phyloP scores from a whole-genome alignment of 2,888 invertebrate genomes.

The Onthophagus sagittarius region DNA sequence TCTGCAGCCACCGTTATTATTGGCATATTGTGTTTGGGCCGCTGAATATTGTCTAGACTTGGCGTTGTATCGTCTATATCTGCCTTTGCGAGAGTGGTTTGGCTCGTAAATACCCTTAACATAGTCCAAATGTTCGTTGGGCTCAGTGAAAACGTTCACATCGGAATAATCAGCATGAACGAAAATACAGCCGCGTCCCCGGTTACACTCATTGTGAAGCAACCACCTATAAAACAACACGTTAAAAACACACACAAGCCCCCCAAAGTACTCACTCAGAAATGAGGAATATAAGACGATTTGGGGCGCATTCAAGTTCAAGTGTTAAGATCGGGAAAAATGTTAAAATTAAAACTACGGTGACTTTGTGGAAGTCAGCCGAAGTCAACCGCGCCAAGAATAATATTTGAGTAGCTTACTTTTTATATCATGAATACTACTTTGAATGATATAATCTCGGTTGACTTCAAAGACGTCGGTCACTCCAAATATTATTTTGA shows the following conservation, averaged over 20 bases:
- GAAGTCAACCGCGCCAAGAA: no score
- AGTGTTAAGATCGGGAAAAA: no score
- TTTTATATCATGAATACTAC: no score
- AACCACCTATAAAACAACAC: constrained; percentile 22
- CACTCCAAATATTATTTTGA: no score
- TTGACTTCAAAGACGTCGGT: no score
- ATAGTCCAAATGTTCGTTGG: constrained; percentile 20
- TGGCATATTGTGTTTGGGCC: neutral
- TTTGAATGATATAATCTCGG: no score
- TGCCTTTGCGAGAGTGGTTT: constrained; percentile 9
- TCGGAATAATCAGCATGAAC: constrained; percentile 19
- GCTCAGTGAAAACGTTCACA: constrained; percentile 16
- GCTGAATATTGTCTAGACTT: neutral
- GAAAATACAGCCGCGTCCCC: constrained; percentile 22
- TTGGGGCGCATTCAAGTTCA: no score
- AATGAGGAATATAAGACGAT: no score
- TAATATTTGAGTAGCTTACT: no score
- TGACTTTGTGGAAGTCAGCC: no score
- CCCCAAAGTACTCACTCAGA: neutral
- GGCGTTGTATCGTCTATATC: constrained; percentile 1
- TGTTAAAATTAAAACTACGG: no score
- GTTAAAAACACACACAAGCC: no score
- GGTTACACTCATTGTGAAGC: constrained; percentile 22
- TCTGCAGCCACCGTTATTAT: neutral
- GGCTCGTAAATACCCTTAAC: constrained; percentile 18